Evolutionary conservation across 1,140 invertebrate genomes (phyloP), one percentile per base, ranked within the genome.

Genomic region (Trichonephila clavipes): DNA sequence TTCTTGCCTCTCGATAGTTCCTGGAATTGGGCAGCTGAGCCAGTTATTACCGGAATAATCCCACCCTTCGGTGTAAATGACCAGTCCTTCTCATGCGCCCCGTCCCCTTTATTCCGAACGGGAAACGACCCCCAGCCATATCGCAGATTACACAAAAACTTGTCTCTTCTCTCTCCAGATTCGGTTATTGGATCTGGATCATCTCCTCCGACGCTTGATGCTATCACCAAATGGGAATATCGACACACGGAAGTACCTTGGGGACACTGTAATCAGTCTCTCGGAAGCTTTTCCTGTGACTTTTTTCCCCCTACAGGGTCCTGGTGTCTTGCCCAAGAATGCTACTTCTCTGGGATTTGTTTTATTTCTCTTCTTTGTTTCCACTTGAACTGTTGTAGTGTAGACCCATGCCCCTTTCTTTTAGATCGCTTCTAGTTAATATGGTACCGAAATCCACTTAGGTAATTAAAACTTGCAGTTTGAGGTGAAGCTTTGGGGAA

Each of bases 191-290:
- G 85, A 34, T 87, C 85, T 64, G 19, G 61, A 64, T 64, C 85
- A 87, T 87, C 59, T 19, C 58, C 85, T 19, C 44, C 18, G 14
- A 12, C 5, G 83, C 18, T 19, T 40, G 72, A 59, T 34, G 16
- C 28, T 62, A 87, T 87, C 83, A 51, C n/a, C 51, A 14, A n/a
- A 24, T 86, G 83, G 83, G n/a, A 59, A 51, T 86, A 59, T 86
- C 85, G 28, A 34, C 85, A 64, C 61, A 6, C 24, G 61, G 34
- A 85, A 62, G 85, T 18, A 87, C 85, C 85, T 34, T 18, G 6
- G 85, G 85, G 85, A 87, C 61, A n/a, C 28, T 34, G 58, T 64
- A 87, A 87, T 87, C 61, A 87, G 85, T 87, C 85, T 87, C 85
- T 14, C 7, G 61, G 59, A 87, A 87, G 85, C 85, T 62, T 19